Evolutionary conservation across 2,113 vertebrate genomes (phyloP), one percentile per base, ranked within the genome.

Genomic region (Triplophysa rosa): DNA sequence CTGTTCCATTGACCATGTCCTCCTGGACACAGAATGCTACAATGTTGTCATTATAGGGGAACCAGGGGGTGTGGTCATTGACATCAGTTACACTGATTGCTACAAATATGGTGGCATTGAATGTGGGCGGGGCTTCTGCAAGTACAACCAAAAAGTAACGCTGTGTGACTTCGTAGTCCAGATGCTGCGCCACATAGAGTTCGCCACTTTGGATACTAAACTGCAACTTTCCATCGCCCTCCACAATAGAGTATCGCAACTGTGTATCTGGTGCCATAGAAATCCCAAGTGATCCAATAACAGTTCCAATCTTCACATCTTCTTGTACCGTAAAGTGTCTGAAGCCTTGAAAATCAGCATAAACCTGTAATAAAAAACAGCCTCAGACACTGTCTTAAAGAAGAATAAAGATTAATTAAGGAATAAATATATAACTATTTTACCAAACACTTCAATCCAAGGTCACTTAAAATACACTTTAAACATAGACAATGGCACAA

Each of bases 141-240:
- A 79, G 80, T 47, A 96, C 88, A 81, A 90, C 83, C 62, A 98
- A 86, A 77, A 93, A 88, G 84, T 95, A 96, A 78, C 93, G 93
- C 0, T 90, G 83, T 9, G 84, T 83, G 0, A 88, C 87, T 90
- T 98, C 97, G 40, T 95, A 98, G 89, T 99, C 95, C 74, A 98
- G 93, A 54, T 91, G 91, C 82, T 92, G 94, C 68, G 90, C 92
- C 78, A 97, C 87, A 67, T 95, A 95, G 19, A 99, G 80, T 54
- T 96, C 91, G 3, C 97, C 96, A 1, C 91, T 93, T 0, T 96
- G 90, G 0, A 98, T 87, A 80, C 93, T 93, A 82, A 99, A 98
- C 86, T 93, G 90, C 59, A 82, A 29, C 40, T 88, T 88, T 6
- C 88, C 90, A 14, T 95, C 92, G 5, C 94, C 94, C 54, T 94